A percentile compares a stretch with the other conserved stretches of the same genome.
phyloP scores from a whole-genome alignment of 2,113 vertebrate genomes.

The Tapirus terrestris region DNA sequence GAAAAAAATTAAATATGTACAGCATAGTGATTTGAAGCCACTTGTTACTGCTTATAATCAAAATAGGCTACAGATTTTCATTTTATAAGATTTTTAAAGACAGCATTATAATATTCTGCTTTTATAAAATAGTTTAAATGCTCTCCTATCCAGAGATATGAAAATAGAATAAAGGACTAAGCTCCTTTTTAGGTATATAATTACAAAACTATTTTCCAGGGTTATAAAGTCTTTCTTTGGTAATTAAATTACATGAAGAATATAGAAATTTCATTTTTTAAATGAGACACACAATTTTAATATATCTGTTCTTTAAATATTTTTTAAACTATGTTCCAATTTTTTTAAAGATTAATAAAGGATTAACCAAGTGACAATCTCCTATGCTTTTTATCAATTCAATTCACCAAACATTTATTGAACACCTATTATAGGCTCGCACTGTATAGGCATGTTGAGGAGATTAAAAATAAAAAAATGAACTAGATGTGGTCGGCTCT shows the following conservation, averaged over 20 bases:
- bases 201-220: slow-evolving; percentile 54
- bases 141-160: background rate
- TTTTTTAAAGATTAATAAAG: slow-evolving; percentile 52
- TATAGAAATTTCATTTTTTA: background rate
- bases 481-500: background rate
- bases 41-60: background rate
- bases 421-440: background rate
- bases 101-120: background rate
- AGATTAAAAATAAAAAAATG: slow-evolving; percentile 50
- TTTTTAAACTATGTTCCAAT: slow-evolving; percentile 23
- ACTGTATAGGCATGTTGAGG: background rate
- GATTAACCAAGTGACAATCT: background rate
- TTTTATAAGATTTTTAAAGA: slow-evolving; percentile 44
- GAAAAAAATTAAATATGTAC: background rate
- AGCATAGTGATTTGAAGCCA: background rate
- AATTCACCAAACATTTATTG: slow-evolving; percentile 36
- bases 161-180: slow-evolving; percentile 49
- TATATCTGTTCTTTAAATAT: slow-evolving; percentile 2
- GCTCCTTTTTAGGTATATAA: background rate
- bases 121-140: slow-evolving; percentile 25
- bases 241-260: slow-evolving; percentile 57
- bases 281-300: slow-evolving; percentile 44
- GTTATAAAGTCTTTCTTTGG: background rate
- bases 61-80: background rate
- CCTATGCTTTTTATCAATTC: background rate